These are phyloP conservation scores for Nymphalis io DNA, from an alignment of 1,140 invertebrate genomes.

Conservation along the genomic window DNA sequence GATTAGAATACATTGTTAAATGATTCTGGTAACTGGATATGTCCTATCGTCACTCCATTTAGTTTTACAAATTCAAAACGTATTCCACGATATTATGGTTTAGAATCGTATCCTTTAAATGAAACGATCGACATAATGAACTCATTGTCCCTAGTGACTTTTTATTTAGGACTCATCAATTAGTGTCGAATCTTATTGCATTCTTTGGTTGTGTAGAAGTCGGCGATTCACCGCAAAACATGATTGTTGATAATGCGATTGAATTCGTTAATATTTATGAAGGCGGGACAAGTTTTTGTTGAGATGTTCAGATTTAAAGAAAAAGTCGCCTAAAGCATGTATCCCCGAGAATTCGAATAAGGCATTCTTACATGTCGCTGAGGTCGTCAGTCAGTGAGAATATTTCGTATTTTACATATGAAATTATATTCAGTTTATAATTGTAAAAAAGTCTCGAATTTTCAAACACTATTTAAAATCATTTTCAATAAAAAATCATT, in stretches of 20 bases:
- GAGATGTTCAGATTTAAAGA: slow-evolving; percentile 30
- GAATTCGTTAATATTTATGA: slow-evolving; percentile 60
- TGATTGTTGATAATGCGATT: slow-evolving; percentile 58
- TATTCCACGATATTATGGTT: slow-evolving; percentile 12
- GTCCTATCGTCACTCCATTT: background rate
- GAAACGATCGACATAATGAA: slow-evolving; percentile 49
- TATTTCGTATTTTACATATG: background rate
- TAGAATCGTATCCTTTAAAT: slow-evolving; percentile 34
- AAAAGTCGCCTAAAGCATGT: slow-evolving; percentile 38
- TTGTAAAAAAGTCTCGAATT: background rate
- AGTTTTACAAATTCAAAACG: background rate
- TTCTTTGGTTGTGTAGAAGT: slow-evolving; percentile 52
- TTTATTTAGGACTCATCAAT: slow-evolving; percentile 52
- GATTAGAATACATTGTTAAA: background rate
- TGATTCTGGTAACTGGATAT: background rate
- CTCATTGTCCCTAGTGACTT: slow-evolving; percentile 37
- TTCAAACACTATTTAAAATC: background rate
- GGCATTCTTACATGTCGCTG: slow-evolving; percentile 28
- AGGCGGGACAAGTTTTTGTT: slow-evolving; percentile 46
- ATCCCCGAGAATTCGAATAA: slow-evolving; percentile 18
- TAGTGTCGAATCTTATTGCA: slow-evolving; percentile 50
- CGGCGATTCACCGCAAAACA: slow-evolving; percentile 55
- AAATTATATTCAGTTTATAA: background rate
- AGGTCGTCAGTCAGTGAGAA: slow-evolving; percentile 3
- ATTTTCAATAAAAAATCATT: background rate